phyloP scores from a whole-genome alignment of 2,888 invertebrate genomes.

The Metalampra italica region DNA sequence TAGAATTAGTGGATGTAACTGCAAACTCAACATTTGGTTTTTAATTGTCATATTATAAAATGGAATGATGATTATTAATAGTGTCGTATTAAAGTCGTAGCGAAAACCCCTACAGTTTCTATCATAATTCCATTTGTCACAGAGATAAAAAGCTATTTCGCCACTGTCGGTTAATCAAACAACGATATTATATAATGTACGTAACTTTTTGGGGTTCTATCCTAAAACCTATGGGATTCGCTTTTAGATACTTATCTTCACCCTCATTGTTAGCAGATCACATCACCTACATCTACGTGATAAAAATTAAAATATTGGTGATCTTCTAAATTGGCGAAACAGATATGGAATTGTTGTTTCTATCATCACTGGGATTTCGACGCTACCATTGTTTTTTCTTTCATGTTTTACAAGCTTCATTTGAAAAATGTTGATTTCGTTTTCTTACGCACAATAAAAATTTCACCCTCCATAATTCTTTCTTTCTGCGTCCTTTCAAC shows the following conservation, averaged over 20 bases:
- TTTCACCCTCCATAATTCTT: neutral
- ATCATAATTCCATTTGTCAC: slow-evolving; percentile 23
- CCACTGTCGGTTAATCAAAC: slow-evolving; percentile 10
- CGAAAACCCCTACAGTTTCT: neutral
- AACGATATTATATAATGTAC: slow-evolving; percentile 12
- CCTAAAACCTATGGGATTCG: neutral
- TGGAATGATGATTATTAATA: neutral
- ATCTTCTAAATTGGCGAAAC: no score
- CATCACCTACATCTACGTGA: no score
- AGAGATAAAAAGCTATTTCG: slow-evolving; percentile 16
- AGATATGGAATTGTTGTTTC: no score
- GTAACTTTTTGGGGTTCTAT: slow-evolving; percentile 9
- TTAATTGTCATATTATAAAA: no score
- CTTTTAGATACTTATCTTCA: neutral
- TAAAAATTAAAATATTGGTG: no score
- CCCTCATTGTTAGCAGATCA: no score
- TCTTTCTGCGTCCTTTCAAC: neutral
- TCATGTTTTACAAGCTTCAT: no score
- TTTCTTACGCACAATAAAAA: no score
- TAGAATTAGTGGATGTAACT: neutral
- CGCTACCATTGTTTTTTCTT: no score
- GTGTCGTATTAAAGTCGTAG: neutral
- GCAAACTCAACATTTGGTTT: no score
- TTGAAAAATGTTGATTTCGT: no score
- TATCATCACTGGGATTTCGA: no score